These are phyloP conservation scores for Mobula hypostoma DNA, from an alignment of 2,113 vertebrate species.

Conservation along the genomic window DNA sequence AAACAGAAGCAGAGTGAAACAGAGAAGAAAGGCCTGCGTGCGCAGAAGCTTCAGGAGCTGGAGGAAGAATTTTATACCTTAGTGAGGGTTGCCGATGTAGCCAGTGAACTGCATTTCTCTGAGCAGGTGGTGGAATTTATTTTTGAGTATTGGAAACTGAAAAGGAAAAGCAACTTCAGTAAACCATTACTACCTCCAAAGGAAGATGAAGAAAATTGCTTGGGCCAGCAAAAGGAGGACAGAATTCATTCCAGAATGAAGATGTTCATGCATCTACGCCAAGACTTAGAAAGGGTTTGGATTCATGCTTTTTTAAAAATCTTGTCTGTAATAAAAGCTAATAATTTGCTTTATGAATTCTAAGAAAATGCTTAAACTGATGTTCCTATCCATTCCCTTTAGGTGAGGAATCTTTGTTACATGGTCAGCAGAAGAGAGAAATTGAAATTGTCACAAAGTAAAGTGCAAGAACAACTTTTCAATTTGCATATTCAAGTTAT, in stretches of 20 bases:
- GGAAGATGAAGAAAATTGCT: slow-evolving; percentile 81
- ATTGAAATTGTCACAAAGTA: slow-evolving; percentile 85
- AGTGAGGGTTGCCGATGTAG: slow-evolving; percentile 74
- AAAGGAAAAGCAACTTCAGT: slow-evolving; percentile 89
- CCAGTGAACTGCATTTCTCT: slow-evolving; percentile 67
- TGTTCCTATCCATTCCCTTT: neutral
- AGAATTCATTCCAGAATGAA: slow-evolving; percentile 93
- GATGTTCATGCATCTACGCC: slow-evolving; percentile 98
- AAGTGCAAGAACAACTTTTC: slow-evolving; percentile 93
- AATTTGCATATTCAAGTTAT: slow-evolving; percentile 80
- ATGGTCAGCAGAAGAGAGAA: slow-evolving; percentile 99
- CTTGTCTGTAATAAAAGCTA: neutral
- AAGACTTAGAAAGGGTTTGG: slow-evolving; percentile 93
- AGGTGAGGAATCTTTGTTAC: slow-evolving; percentile 98
- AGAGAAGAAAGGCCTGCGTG: slow-evolving; percentile 75
- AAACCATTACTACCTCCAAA: slow-evolving; percentile 86
- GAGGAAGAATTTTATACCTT: slow-evolving; percentile 88
- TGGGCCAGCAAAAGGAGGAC: slow-evolving; percentile 85
- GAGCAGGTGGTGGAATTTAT: slow-evolving; percentile 74
- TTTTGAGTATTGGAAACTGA: slow-evolving; percentile 97
- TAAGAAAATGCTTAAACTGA: neutral
- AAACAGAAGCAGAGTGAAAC: slow-evolving; percentile 72
- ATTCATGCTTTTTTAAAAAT: neutral
- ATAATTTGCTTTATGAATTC: neutral
- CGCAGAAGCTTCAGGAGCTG: slow-evolving; percentile 86